A percentile compares a stretch with the other conserved stretches of the same genome.
Evolutionary conservation across 2,797 vertebrate species (phyloP).

Genomic region (Pagetopsis macropterus): DNA sequence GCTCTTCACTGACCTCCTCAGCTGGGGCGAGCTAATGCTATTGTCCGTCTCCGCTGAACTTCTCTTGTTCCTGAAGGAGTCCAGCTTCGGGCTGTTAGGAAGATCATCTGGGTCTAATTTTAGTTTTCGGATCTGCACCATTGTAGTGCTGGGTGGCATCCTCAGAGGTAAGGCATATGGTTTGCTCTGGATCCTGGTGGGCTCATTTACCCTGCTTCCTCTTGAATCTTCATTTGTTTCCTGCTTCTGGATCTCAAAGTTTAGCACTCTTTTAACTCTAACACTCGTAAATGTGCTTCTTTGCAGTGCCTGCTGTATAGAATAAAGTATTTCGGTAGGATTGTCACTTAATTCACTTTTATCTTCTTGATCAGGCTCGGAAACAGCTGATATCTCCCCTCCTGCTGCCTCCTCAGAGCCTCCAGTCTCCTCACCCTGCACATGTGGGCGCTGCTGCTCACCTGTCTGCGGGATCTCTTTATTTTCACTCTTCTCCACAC

Average conservation of each 20-base stretch:
- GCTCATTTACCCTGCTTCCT: rapidly evolving
- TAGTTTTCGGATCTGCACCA: constrained; percentile 38
- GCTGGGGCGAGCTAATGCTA: constrained; percentile 70
- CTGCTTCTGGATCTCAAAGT: constrained; percentile 46
- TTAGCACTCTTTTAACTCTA: constrained; percentile 45
- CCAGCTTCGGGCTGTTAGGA: constrained; percentile 9
- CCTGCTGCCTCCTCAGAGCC: not conserved
- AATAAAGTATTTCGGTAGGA: not conserved
- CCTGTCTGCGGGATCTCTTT: constrained; percentile 29
- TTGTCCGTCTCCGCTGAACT: constrained; percentile 45
- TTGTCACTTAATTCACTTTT: constrained; percentile 9
- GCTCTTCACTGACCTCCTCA: constrained; percentile 73
- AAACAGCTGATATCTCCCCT: not conserved
- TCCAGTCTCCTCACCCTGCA: not conserved
- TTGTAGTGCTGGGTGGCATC: constrained; percentile 66
- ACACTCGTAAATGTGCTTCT: constrained; percentile 43
- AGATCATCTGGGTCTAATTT: constrained; percentile 41
- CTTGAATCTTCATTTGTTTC: rapidly evolving
- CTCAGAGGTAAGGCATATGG: constrained; percentile 87
- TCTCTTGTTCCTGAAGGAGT: constrained; percentile 55
- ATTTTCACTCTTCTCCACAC: not conserved
- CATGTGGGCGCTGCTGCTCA: constrained; percentile 62
- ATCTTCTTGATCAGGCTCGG: constrained; percentile 10
- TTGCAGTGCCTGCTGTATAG: constrained; percentile 58
- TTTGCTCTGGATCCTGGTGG: constrained; percentile 69